Evolutionary conservation across 2,888 invertebrate species (phyloP), one percentile per base, ranked within the genome.

Genomic region (Papilio protenor): DNA sequence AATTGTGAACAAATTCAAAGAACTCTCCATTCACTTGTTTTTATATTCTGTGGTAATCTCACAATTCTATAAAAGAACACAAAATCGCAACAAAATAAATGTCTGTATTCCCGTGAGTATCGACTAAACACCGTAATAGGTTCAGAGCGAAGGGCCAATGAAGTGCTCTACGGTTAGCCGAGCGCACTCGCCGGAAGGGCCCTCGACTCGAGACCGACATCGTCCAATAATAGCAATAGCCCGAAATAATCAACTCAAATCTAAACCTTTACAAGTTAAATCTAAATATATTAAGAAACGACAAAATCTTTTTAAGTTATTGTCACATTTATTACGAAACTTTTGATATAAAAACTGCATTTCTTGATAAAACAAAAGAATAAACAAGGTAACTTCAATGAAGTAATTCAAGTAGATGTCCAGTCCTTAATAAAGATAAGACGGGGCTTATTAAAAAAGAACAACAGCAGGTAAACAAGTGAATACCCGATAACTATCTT

Each of bases 401-500:
- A 75, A 76, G 76, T 59, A 23, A 61, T 73, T 77, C 75, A 27
- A 75, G 75, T 21, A 47, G 66, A 71, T 40, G 75, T 61, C 70
- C 61, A 69, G 76, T 21, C 14, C 23, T 27, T 40, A 66, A 73
- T 75, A 83, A 84, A 81, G 81, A 80, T 81, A 80, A 87, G 85
- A 82, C 84, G 83, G 80, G 83, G 85, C 86, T 88, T 88, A 88
- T 90, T 87, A 87, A 90, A 90, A 89, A 90, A 88, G 81, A 84
- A 87, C 85, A 85, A 87, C 86, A 87, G 85, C 91, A 91, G 91
- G 92, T 92, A 91, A 91, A 89, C 91, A 88, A 90, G 91, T 90
- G 91, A 92, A 90, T 88, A 87, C 86, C 88, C 89, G 93, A 93
- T 93, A 92, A 92, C 89, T 90, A 92, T 92, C 92, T 90, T 86